Percentiles rank a stretch among this genome's conserved stretches.
phyloP scores from a whole-genome alignment of 2,797 vertebrate species.

The Falco concolor region DNA sequence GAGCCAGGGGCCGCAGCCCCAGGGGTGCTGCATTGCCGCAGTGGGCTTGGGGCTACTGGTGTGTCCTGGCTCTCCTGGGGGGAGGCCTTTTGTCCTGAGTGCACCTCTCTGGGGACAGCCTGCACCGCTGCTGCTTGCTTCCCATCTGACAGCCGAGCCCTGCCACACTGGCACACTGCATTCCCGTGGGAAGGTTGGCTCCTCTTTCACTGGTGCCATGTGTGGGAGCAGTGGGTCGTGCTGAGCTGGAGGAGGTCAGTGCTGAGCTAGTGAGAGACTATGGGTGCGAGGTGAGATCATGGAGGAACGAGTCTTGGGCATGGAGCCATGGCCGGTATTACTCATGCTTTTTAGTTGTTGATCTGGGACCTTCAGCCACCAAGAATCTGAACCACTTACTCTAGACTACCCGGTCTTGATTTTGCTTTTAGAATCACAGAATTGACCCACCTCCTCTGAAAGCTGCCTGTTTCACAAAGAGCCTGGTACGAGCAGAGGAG shows the following conservation, averaged over 20 bases:
- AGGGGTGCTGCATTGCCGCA: background rate
- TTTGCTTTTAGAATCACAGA: background rate
- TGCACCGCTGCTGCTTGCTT: background rate
- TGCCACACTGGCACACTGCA: rapidly evolving
- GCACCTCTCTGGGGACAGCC: background rate
- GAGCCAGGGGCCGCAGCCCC: background rate
- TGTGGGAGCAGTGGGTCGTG: background rate
- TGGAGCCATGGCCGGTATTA: background rate
- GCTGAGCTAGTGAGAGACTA: background rate
- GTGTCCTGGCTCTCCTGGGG: background rate
- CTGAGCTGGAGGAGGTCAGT: background rate
- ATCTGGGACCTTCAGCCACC: background rate
- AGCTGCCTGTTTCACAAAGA: background rate
- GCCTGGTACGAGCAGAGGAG: background rate
- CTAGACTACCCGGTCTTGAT: background rate
- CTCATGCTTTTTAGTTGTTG: background rate
- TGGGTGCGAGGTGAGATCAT: background rate
- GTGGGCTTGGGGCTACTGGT: background rate
- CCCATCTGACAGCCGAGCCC: background rate
- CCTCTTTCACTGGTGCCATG: background rate
- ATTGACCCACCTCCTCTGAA: background rate
- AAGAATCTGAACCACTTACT: background rate
- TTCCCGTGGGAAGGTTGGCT: background rate
- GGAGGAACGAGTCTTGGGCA: background rate
- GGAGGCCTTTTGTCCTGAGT: background rate